Percentiles rank a stretch among this genome's conserved stretches.
These are phyloP conservation scores for Castor canadensis DNA, from an alignment of 2,113 vertebrate genomes.

Conservation along the genomic window DNA sequence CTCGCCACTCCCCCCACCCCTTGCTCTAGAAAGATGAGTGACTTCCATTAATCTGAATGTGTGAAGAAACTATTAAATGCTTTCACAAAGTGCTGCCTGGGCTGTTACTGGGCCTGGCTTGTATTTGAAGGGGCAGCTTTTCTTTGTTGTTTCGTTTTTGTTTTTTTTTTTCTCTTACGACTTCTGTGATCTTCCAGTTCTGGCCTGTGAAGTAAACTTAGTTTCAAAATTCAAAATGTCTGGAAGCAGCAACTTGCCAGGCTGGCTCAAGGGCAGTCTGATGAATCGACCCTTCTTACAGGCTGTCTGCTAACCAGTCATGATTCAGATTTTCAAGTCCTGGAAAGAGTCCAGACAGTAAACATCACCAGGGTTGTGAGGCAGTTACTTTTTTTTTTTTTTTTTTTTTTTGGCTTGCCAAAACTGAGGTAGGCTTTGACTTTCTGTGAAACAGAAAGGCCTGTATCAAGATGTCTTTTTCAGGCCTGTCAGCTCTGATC, in stretches of 20 bases:
- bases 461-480: conserved; percentile 53
- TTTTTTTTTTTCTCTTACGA: conserved; percentile 13
- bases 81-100: not conserved
- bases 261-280: conserved; percentile 63
- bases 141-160: not conserved
- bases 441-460: conserved; percentile 54
- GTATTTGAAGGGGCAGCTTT: not conserved
- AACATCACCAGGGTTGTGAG: conserved; percentile 58
- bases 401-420: conserved; percentile 40
- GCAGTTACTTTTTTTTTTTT: conserved; percentile 17
- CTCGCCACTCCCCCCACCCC: not conserved
- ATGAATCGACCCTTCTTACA: conserved; percentile 66
- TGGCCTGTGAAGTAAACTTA: conserved; percentile 52
- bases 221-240: conserved; percentile 74
- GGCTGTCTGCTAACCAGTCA: conserved; percentile 57
- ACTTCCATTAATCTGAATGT: not conserved
- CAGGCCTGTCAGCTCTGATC: not conserved
- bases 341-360: conserved; percentile 71
- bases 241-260: conserved; percentile 62
- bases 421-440: conserved; percentile 37
- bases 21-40: not conserved
- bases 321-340: conserved; percentile 53
- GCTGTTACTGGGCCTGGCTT: not conserved
- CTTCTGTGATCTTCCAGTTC: conserved; percentile 51
- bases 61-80: not conserved